These are phyloP conservation scores for Zaprionus bogoriensis DNA, from an alignment of 2,888 invertebrate genomes.

Conservation along the genomic window DNA sequence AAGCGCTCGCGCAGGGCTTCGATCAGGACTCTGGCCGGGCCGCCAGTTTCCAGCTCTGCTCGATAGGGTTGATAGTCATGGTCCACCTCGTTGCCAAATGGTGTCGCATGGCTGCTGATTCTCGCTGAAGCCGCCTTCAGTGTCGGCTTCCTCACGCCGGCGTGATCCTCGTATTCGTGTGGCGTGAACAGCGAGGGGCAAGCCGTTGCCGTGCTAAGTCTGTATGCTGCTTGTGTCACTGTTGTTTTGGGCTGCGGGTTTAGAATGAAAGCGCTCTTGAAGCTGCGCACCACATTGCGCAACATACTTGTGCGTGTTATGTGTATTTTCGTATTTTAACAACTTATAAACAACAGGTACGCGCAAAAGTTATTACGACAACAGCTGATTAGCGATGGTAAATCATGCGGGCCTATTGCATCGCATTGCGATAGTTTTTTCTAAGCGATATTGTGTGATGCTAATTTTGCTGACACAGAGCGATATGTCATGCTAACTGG, in stretches of 20 bases:
- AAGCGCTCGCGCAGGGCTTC: conserved; percentile 58
- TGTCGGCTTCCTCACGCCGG: conserved; percentile 9
- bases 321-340: not conserved
- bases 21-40: conserved; percentile 33
- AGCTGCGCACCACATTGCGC: conserved; percentile 48
- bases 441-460: no score
- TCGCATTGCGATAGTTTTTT: not conserved
- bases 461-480: no score
- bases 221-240: not conserved
- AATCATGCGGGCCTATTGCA: not conserved
- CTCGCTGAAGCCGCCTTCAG: conserved; percentile 13
- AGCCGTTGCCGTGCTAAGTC: not conserved
- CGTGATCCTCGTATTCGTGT: conserved; percentile 16
- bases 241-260: conserved; percentile 27
- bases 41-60: conserved; percentile 54
- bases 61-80: conserved; percentile 75
- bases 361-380: not conserved
- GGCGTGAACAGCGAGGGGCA: conserved; percentile 51
- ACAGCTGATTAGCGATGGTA: conserved; percentile 36
- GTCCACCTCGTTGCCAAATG: conserved; percentile 53
- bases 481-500: no score
- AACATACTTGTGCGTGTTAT: conserved; percentile 40
- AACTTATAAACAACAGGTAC: conserved; percentile 16
- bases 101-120: conserved; percentile 21
- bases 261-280: conserved; percentile 43